Percentiles rank a stretch among this genome's conserved stretches.
Evolutionary conservation across 2,888 invertebrate species (phyloP).

Genomic region (Heteromyza rotundicornis): DNA sequence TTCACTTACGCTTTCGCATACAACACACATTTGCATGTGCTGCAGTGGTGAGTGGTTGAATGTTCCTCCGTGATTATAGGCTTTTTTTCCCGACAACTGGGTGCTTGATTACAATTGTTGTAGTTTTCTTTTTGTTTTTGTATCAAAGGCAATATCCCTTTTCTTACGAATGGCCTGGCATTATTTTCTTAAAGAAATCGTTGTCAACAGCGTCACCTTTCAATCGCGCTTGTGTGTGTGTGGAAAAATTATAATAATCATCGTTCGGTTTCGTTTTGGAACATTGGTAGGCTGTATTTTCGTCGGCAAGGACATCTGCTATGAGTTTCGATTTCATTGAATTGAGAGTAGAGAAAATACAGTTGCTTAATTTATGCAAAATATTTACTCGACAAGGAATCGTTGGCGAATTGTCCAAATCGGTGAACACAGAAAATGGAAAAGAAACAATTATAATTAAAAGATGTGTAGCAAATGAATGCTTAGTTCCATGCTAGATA

Average conservation of each 20-base stretch:
- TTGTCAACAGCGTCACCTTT: slow-evolving; percentile 21
- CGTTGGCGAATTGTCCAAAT: too few relatives aligned
- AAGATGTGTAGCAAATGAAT: too few relatives aligned
- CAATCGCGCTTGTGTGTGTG: slow-evolving; percentile 29
- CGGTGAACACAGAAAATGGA: too few relatives aligned
- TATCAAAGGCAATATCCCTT: background rate
- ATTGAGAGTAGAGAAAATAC: slow-evolving; percentile 17
- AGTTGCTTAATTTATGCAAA: slow-evolving; percentile 32
- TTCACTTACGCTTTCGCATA: slow-evolving; percentile 30
- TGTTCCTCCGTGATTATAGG: slow-evolving; percentile 2
- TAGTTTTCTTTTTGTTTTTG: background rate
- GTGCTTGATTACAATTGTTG: slow-evolving; percentile 1
- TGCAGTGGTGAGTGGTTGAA: background rate
- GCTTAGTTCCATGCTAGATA: too few relatives aligned
- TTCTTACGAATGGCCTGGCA: slow-evolving; percentile 7
- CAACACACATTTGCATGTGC: slow-evolving; percentile 35
- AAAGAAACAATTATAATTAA: too few relatives aligned
- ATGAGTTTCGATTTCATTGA: slow-evolving; percentile 31
- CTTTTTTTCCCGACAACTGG: slow-evolving; percentile 7
- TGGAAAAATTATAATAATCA: slow-evolving; percentile 33
- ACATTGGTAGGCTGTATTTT: slow-evolving; percentile 1
- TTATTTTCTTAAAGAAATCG: slow-evolving; percentile 13
- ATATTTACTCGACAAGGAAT: too few relatives aligned
- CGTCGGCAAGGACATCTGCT: slow-evolving; percentile 31
- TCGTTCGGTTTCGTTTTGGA: slow-evolving; percentile 19